phyloP scores from a whole-genome alignment of 2,113 vertebrate species.

The Peromyscus polionotus region DNA sequence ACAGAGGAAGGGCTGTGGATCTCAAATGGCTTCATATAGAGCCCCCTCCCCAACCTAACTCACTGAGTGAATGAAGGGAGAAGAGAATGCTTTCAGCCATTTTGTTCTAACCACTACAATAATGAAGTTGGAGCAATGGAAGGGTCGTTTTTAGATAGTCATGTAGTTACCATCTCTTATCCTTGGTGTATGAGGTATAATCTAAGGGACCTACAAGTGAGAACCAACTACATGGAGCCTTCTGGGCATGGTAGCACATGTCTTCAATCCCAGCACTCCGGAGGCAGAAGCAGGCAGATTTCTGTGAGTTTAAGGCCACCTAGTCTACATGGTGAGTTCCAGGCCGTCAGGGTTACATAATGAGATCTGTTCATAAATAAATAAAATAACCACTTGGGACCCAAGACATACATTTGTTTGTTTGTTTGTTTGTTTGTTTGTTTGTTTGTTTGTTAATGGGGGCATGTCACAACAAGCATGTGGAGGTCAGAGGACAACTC shows the following conservation, averaged over 20 bases:
- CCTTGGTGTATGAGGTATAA: not conserved
- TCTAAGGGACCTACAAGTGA: not conserved
- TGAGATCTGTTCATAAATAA: not conserved
- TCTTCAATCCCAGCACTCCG: not conserved
- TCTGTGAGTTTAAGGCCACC: not conserved
- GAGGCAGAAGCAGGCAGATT: not conserved
- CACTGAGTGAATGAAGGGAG: not conserved
- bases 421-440: not conserved
- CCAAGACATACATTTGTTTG: not conserved
- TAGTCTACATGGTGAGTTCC: not conserved
- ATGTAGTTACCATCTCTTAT: not conserved
- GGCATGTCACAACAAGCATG: not conserved
- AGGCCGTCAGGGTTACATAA: not conserved
- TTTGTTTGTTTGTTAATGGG: not conserved
- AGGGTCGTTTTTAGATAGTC: slow-evolving; percentile 15
- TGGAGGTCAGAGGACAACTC: not conserved
- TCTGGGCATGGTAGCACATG: no score
- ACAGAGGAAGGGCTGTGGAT: not conserved
- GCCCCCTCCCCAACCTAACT: not conserved
- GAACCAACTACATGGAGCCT: slow-evolving; percentile 5
- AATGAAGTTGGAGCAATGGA: slow-evolving; percentile 1
- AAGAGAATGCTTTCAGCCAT: not conserved
- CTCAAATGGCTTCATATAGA: not conserved
- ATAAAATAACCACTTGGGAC: not conserved
- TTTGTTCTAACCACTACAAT: slow-evolving; percentile 6